Evolutionary conservation across 2,797 vertebrate genomes (phyloP).

Genomic region (Thaleichthys pacificus): DNA sequence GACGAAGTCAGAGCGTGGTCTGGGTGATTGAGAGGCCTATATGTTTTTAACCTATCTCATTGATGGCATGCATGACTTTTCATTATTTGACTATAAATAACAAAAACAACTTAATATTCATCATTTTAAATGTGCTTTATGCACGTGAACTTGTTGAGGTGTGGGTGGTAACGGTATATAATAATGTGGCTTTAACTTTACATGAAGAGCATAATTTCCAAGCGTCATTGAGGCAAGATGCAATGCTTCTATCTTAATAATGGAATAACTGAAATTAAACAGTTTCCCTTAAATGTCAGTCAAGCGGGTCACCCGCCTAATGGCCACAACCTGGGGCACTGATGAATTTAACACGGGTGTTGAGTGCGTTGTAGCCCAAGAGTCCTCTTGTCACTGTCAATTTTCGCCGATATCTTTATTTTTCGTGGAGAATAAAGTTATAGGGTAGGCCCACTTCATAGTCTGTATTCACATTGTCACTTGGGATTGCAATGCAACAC

Average conservation of each 20-base stretch:
- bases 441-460: constrained; percentile 57
- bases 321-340: constrained; percentile 88
- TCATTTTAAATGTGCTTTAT: neutral
- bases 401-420: constrained; percentile 98
- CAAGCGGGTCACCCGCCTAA: constrained; percentile 86
- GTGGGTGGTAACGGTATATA: neutral
- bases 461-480: constrained; percentile 77
- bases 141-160: neutral
- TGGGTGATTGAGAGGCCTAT: no score
- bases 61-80: neutral
- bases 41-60: no score
- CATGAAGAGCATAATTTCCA: no score
- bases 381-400: constrained; percentile 98
- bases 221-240: neutral
- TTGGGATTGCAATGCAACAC: constrained; percentile 74
- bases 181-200: neutral
- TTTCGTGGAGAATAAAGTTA: constrained; percentile 83
- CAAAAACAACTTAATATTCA: neutral
- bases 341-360: constrained; percentile 96
- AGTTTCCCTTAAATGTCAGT: constrained; percentile 94
- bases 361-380: constrained; percentile 91
- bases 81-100: neutral
- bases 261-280: constrained; percentile 86
- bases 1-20: constrained; percentile 51
- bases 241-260: constrained; percentile 53